Conservation (phyloP, 2,113 vertebrate genomes). For the Bos javanicus region DNA sequence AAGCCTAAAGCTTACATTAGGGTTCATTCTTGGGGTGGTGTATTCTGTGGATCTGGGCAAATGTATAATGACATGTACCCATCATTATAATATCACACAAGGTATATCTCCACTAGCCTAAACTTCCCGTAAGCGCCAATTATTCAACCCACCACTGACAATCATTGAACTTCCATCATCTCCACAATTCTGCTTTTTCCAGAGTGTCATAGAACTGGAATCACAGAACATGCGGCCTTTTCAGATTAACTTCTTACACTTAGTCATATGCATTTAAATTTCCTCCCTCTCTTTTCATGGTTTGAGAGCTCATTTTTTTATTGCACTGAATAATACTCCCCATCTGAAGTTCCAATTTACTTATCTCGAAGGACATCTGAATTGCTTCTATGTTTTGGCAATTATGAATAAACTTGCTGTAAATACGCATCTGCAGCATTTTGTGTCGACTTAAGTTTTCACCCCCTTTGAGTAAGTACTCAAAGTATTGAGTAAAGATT, state of each 20-base stretch:
- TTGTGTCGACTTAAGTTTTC: background rate
- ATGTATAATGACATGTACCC: accelerated
- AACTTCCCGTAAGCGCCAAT: too few relatives aligned
- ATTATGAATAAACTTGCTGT: background rate
- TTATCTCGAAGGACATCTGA: background rate
- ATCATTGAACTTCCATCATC: background rate
- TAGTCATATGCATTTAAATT: background rate
- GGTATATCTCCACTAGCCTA: background rate
- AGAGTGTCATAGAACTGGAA: background rate
- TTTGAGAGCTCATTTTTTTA: background rate
- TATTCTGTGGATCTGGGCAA: background rate
- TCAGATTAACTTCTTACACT: background rate
- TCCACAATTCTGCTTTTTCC: background rate
- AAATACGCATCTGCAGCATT: background rate
- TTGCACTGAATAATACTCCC: too few relatives aligned
- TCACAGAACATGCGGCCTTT: background rate
- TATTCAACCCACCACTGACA: background rate
- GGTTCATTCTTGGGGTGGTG: background rate
- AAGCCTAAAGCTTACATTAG: accelerated
- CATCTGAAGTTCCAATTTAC: background rate
- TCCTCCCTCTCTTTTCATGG: background rate
- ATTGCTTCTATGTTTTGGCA: background rate
- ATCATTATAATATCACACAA: accelerated
- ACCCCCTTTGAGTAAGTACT: too few relatives aligned
- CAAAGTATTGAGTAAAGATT: background rate